These are phyloP conservation scores for Nephrocerus scutellatus DNA, from an alignment of 2,888 invertebrate genomes.

Conservation along the genomic window DNA sequence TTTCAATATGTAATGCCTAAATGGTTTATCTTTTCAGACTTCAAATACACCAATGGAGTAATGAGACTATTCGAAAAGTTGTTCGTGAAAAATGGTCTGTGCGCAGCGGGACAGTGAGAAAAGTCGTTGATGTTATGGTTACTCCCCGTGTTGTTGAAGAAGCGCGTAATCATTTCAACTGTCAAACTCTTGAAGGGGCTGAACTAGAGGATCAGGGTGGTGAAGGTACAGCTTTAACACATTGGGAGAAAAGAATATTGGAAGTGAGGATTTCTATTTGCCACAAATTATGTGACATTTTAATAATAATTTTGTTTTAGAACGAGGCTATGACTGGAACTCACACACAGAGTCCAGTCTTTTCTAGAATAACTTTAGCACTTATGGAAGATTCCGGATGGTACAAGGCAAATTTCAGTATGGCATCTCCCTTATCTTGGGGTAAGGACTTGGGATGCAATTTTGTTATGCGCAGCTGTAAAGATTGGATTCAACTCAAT, in stretches of 20 bases:
- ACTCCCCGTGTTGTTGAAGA: constrained; percentile 86
- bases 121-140: constrained; percentile 78
- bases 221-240: constrained; percentile 93
- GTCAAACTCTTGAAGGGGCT: constrained; percentile 82
- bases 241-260: constrained; percentile 98
- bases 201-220: constrained; percentile 98
- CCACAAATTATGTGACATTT: background rate
- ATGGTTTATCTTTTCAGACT: constrained; percentile 52
- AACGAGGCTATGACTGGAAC: constrained; percentile 99
- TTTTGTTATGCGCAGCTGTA: constrained; percentile 91
- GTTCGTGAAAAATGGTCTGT: constrained; percentile 70
- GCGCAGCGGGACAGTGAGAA: constrained; percentile 64
- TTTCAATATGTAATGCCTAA: background rate
- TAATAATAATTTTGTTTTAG: constrained; percentile 47
- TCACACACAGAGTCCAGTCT: constrained; percentile 96
- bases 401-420: constrained; percentile 86
- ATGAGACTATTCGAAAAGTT: constrained; percentile 73
- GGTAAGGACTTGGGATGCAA: constrained; percentile 85
- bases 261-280: constrained; percentile 67
- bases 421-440: constrained; percentile 85
- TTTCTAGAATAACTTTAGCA: constrained; percentile 89
- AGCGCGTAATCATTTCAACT: constrained; percentile 81
- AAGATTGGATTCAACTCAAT: constrained; percentile 86
- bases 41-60: constrained; percentile 92
- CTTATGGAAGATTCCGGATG: constrained; percentile 98